Evolutionary conservation across 2,113 vertebrate species (phyloP).

Genomic region (Mixornis gularis): DNA sequence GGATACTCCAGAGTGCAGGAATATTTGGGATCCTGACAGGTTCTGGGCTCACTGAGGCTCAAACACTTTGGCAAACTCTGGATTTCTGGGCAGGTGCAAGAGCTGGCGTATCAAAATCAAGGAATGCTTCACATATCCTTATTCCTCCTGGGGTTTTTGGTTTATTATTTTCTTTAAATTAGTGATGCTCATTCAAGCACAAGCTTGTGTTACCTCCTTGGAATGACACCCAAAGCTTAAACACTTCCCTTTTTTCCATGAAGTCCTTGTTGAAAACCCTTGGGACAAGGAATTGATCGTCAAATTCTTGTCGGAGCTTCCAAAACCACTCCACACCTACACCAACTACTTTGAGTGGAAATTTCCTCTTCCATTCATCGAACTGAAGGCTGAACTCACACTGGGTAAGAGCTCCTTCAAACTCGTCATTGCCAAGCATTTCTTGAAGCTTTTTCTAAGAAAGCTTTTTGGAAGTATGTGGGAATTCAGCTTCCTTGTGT

Average conservation of each 20-base stretch:
- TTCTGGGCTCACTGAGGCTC: neutral
- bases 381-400: conserved; percentile 71
- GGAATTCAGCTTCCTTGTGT: neutral
- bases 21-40: neutral
- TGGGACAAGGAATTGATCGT: conserved; percentile 81
- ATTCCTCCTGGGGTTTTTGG: neutral
- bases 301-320: conserved; percentile 72
- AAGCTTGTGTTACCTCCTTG: neutral
- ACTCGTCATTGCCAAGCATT: neutral
- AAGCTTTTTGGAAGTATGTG: neutral
- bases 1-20: neutral
- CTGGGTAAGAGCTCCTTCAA: conserved; percentile 74
- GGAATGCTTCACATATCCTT: neutral
- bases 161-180: neutral
- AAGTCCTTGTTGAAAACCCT: conserved; percentile 77
- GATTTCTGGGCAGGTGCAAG: neutral
- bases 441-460: neutral
- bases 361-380: conserved; percentile 73
- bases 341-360: conserved; percentile 73
- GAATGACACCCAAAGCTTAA: neutral
- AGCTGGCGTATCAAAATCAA: neutral
- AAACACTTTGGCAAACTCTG: neutral
- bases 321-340: conserved; percentile 72
- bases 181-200: neutral
- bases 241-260: neutral